phyloP scores from a whole-genome alignment of 64 coral and sea anemone species.

The Montipora efflorescens region DNA sequence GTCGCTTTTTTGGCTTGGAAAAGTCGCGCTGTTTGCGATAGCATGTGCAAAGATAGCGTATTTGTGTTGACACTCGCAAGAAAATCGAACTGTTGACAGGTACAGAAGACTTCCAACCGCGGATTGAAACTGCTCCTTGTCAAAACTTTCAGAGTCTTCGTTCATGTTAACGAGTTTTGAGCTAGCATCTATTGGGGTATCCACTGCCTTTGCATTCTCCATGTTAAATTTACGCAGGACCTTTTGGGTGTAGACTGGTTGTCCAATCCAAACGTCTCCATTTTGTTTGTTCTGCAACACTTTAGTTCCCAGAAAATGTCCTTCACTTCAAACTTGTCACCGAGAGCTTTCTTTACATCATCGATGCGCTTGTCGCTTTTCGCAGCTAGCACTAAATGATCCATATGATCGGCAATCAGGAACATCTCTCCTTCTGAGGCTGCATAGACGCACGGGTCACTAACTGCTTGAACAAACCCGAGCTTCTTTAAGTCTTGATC shows the following conservation, averaged over 20 bases:
- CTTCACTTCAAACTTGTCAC: constrained; percentile 61
- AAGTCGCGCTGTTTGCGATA: no score
- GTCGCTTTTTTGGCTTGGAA: no score
- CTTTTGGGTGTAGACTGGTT: constrained; percentile 26
- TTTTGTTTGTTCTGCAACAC: constrained; percentile 57
- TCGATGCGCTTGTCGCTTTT: constrained; percentile 44
- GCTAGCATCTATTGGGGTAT: constrained; percentile 15
- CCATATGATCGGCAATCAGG: constrained; percentile 68
- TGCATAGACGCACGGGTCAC: constrained; percentile 71
- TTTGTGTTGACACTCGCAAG: no score
- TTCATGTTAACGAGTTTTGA: constrained; percentile 27
- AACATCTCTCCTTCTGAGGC: constrained; percentile 50
- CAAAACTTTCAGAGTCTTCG: constrained; percentile 8
- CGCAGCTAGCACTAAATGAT: constrained; percentile 48
- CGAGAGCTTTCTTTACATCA: constrained; percentile 50
- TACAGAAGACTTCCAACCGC: constrained; percentile 55
- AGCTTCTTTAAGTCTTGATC: constrained; percentile 43
- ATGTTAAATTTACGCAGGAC: constrained; percentile 48
- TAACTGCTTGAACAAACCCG: constrained; percentile 15
- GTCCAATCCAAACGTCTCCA: constrained; percentile 32
- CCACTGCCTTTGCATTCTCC: not conserved
- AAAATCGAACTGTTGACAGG: not conserved
- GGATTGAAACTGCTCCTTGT: constrained; percentile 34
- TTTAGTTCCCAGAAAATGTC: constrained; percentile 62
- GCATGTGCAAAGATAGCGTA: no score